These are phyloP conservation scores for Paedocypris sp. DNA, from an alignment of 2,113 vertebrate genomes.

Conservation along the genomic window DNA sequence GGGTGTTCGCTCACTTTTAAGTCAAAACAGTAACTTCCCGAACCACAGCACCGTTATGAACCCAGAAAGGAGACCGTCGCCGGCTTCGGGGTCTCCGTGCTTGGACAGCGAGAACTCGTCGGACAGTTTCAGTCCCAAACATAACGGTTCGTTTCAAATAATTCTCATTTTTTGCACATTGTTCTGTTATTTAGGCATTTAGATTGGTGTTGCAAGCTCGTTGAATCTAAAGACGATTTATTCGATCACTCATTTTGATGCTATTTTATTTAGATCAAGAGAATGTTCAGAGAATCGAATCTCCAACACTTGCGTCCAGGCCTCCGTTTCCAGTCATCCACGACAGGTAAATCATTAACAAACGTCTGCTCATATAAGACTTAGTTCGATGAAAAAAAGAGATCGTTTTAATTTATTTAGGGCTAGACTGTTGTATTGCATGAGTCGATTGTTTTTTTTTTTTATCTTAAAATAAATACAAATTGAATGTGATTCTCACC, in stretches of 20 bases:
- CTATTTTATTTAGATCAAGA: slow-evolving; percentile 70
- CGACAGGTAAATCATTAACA: slow-evolving; percentile 73
- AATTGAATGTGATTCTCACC: too few relatives aligned
- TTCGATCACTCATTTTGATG: neutral
- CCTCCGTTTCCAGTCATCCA: slow-evolving; percentile 81
- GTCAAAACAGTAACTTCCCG: slow-evolving; percentile 65
- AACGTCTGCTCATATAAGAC: neutral
- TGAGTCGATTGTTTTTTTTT: too few relatives aligned
- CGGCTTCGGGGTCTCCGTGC: slow-evolving; percentile 59
- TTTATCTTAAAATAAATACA: too few relatives aligned
- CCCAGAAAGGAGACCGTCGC: slow-evolving; percentile 54
- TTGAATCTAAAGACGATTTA: neutral
- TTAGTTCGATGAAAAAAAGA: too few relatives aligned
- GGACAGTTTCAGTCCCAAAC: slow-evolving; percentile 78
- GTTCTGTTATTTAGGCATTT: neutral
- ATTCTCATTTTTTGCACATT: neutral
- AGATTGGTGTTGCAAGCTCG: neutral
- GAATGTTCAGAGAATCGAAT: slow-evolving; percentile 72
- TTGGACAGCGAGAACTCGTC: slow-evolving; percentile 74
- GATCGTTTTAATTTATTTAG: too few relatives aligned
- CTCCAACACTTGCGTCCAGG: slow-evolving; percentile 72
- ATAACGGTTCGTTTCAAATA: slow-evolving; percentile 66
- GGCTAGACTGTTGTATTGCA: too few relatives aligned
- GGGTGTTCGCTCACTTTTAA: slow-evolving; percentile 85
- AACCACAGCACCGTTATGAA: slow-evolving; percentile 62